A percentile compares a stretch with the other conserved stretches of the same genome.
These are phyloP conservation scores for Virgularia gustaviana DNA, from an alignment of 92 coral and sea anemone species.

Conservation along the genomic window DNA sequence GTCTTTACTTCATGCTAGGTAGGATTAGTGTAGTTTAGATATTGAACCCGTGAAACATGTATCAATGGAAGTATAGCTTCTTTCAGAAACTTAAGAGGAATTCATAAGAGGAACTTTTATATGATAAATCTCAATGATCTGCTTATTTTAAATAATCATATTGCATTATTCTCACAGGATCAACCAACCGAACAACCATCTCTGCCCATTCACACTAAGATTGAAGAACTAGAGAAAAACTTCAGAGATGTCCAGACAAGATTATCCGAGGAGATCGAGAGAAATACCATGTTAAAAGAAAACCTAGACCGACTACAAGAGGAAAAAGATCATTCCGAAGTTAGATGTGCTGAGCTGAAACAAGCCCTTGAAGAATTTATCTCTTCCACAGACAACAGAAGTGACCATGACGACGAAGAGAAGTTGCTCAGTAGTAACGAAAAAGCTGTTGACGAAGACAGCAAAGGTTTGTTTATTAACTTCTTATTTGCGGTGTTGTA, in stretches of 20 bases:
- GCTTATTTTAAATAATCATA: no score
- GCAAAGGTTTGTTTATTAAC: slow-evolving; percentile 45
- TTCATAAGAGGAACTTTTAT: no score
- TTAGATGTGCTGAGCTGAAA: slow-evolving; percentile 58
- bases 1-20: neutral
- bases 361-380: slow-evolving; percentile 92
- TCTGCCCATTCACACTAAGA: neutral
- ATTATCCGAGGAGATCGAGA: slow-evolving; percentile 15
- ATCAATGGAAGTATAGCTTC: no score
- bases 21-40: no score
- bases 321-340: slow-evolving; percentile 50
- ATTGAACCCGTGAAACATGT: no score
- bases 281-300: slow-evolving; percentile 51
- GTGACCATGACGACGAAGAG: slow-evolving; percentile 24
- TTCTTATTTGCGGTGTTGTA: neutral
- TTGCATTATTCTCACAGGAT: no score
- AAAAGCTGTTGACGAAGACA: slow-evolving; percentile 14
- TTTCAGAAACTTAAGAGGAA: no score
- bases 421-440: slow-evolving; percentile 15
- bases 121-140: no score
- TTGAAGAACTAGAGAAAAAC: neutral
- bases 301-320: slow-evolving; percentile 53
- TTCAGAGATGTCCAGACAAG: slow-evolving; percentile 11
- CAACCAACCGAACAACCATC: no score
- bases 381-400: slow-evolving; percentile 75